Evolutionary conservation across 2,888 invertebrate genomes (phyloP), one percentile per base, ranked within the genome.

Genomic region (Chloroclystis v-ata): DNA sequence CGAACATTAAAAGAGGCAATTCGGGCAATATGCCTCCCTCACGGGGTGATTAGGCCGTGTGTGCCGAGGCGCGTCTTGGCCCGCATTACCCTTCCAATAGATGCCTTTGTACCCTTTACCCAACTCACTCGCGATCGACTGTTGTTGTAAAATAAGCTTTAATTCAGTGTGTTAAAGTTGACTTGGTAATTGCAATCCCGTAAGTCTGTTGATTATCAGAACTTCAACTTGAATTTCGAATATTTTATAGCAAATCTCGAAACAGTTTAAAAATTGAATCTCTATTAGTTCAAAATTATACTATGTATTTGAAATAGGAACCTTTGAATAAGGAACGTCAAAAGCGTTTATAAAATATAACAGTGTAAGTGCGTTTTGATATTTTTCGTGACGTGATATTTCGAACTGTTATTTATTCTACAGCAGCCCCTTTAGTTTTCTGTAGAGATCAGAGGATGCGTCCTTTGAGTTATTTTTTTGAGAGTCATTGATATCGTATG

Each of bases 31-130:
- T 84, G 85, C 83, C 10, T 16, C 35, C 33, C 82, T 81, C 72
- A 77, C 78, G 81, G 69, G 67, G 61, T 85, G 86, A 85, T 86
- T 84, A 86, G 85, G 82, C 84, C 82, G 85, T 85, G 86, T 86
- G 86, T 84, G 85, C 72, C 86, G 86, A 84, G 83, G 86, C 85
- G 87, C 87, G 76, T 87, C 87, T 87, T 86, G 82, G 82, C 87
- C 87, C 87, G 85, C 83, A 87, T 87, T 84, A 87, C 87, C 87
- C 87, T 85, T 86, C 87, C 86, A 86, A 85, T 86, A 84, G 77
- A 81, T 74, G 83, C 85, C 82, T 85, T 85, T 85, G 85, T 84
- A 35, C 43, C 53, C 52, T 49, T 40, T 32, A 25, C 41, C 32
- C 30, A 16, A 28, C 28, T 37, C 46, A 43, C 43, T 28, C 7